Conservation (phyloP, 2,797 vertebrate genomes). For the Peromyscus aztecus region DNA sequence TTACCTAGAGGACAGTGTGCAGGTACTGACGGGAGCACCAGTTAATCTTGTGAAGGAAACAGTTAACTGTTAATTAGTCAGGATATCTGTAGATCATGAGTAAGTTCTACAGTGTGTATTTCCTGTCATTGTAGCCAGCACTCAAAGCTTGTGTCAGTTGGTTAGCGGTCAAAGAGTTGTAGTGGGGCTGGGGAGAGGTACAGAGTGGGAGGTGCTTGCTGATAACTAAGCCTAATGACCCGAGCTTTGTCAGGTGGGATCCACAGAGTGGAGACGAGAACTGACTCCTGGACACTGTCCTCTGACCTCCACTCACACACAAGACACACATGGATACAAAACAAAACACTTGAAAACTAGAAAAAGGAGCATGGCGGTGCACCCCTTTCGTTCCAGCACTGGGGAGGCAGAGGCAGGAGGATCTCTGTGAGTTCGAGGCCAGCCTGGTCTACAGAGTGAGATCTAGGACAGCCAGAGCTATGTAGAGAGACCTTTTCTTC, state of each 20-base stretch:
- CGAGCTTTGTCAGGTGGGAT: too few relatives aligned
- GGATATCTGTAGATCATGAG: conserved; percentile 11
- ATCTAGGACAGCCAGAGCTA: neutral
- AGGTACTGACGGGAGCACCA: neutral
- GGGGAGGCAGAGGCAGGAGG: neutral
- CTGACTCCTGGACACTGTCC: neutral
- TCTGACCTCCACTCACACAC: neutral
- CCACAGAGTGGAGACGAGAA: neutral
- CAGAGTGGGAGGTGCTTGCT: neutral
- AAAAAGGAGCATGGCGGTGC: too few relatives aligned
- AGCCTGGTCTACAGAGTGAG: neutral
- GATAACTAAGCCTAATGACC: neutral
- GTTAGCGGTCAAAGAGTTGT: neutral
- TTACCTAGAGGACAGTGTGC: neutral
- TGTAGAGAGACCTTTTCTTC: neutral
- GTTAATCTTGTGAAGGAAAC: conserved; percentile 46
- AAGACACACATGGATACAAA: neutral
- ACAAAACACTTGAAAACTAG: neutral
- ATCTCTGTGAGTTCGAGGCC: neutral
- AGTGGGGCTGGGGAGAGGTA: neutral
- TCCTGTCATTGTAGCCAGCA: conserved; percentile 43
- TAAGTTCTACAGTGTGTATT: conserved; percentile 33
- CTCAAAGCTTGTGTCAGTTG: neutral
- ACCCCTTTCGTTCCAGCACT: neutral
- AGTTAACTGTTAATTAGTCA: neutral